Percentiles rank a stretch among this genome's conserved stretches.
Conservation (phyloP, 2,113 vertebrate genomes). For the Cyprinodon variegatus region DNA sequence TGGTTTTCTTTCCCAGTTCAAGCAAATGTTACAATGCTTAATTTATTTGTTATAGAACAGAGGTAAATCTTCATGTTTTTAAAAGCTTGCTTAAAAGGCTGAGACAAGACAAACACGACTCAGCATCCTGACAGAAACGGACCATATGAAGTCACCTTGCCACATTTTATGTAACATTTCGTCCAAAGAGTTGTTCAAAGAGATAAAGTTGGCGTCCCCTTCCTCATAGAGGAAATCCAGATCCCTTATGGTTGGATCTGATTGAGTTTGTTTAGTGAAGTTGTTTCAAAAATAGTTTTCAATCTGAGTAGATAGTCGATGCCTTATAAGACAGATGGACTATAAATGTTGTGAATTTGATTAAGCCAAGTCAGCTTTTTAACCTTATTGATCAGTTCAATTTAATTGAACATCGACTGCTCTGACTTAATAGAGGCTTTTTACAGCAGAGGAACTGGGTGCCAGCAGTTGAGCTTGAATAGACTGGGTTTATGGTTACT, state of each 20-base stretch:
- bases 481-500: background rate
- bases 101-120: no score
- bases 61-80: no score
- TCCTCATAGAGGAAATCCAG: background rate
- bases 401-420: conserved; percentile 20
- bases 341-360: background rate
- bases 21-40: no score
- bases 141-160: no score
- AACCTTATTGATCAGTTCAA: background rate
- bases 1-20: no score
- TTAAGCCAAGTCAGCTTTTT: background rate
- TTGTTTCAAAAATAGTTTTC: background rate
- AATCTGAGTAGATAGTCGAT: background rate
- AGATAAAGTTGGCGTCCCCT: background rate
- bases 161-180: background rate
- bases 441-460: conserved; percentile 7
- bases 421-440: background rate
- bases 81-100: no score
- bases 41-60: no score
- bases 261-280: background rate
- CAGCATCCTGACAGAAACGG: no score
- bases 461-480: conserved; percentile 24
- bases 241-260: background rate
- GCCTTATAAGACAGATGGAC: background rate
- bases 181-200: background rate